Conservation (phyloP, 2,113 vertebrate genomes). For the Lamprologus lemairii region DNA sequence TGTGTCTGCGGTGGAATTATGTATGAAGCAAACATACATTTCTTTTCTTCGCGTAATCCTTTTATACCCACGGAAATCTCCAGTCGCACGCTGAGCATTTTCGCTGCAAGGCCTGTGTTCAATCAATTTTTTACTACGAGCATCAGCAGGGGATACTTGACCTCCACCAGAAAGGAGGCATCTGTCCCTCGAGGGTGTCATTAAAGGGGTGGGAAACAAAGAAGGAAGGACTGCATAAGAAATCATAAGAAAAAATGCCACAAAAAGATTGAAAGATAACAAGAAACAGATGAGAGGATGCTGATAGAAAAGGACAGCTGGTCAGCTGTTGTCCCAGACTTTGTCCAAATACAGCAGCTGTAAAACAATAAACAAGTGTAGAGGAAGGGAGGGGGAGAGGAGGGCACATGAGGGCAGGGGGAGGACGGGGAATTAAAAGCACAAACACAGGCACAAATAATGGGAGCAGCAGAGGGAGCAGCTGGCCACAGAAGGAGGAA, state of each 20-base stretch:
- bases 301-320: conserved; percentile 1
- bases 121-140: neutral
- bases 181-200: neutral
- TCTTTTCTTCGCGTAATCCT: neutral
- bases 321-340: neutral
- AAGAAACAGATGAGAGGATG: neutral
- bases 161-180: neutral
- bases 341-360: conserved; percentile 22
- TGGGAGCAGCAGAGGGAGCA: neutral
- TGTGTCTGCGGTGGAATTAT: neutral
- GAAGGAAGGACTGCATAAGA: neutral
- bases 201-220: neutral
- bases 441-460: neutral
- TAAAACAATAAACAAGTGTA: conserved; percentile 34
- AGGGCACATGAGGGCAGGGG: neutral
- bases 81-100: neutral
- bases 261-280: neutral
- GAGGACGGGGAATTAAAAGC: neutral
- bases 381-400: neutral
- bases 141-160: neutral
- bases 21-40: neutral
- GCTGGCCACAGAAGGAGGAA: neutral
- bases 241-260: neutral
- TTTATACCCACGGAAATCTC: neutral
- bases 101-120: neutral